Evolutionary conservation across 2,888 invertebrate genomes (phyloP), one percentile per base, ranked within the genome.

Genomic region (Ethmia dodecea): DNA sequence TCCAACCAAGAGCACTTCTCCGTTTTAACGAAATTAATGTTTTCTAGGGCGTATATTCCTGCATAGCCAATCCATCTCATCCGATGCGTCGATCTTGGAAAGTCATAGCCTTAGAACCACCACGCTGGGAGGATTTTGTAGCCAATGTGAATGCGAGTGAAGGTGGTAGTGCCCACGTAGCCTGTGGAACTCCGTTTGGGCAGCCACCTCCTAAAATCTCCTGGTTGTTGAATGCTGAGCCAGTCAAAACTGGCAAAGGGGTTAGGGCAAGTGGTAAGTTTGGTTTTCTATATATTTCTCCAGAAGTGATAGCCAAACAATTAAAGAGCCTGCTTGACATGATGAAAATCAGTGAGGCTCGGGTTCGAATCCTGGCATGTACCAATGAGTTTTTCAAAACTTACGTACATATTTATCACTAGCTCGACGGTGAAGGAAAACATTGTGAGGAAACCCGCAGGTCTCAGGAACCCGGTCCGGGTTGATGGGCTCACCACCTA

Each of bases 141-240:
- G 47, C 75, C 56, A 53, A 89, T 80, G 54, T 80, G 68, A 66
- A 89, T 77, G 73, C 84, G 47, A 59, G 90, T 77, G 73, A 91
- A 73, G 79, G 83, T 8, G 60, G 66, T 0, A 59, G 52, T 3
- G 81, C 77, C 0, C 65, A 63, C 6, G 60, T 84, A 0, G 55
- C 66, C 0, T 88, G 89, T 25, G 94, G 94, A 31, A 66, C 68
- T 2, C 90, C 92, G 0, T 86, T 83, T 5, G 96, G 96, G 0
- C 89, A 90, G 30, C 96, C 96, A 0, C 78, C 89, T 25, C 96
- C 97, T 0, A 80, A 83, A 3, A 88, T 95, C 20, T 90, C 91
- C 45, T 97, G 97, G 97, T 83, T 96, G 38, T 89, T 96, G 34
- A 96, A 97, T 63, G 94, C 95, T 0, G 90, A 92, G 44, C 88